Base-by-base conservation (phyloP, 23 tunicate species). In the Corella eumyota region DNA sequence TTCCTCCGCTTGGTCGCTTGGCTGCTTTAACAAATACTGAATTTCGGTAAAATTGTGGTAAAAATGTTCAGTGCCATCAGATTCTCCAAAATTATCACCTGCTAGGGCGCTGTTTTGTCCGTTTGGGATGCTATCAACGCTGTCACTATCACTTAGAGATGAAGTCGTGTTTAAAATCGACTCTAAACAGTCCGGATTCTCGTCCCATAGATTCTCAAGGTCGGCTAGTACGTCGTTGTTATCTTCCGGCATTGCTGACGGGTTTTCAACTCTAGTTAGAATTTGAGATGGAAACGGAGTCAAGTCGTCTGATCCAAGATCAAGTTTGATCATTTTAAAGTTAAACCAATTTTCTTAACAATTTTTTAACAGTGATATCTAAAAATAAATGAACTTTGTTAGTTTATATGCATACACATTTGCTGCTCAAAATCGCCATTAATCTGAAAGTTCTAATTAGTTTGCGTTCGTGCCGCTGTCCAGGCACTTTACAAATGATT, bases 171-270 rank as follows among this genome's bases (percentile, higher is more conserved):
- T 72, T 25, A 80, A 67, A 34, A 80, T 65, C 29, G 76, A 46
- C 2, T 80, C 79, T 25, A 80, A 50, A 47, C 71, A 80, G 62
- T 80, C 79, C 25, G 79, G 76, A 22, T 65, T 72, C 35, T 80
- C 74, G 21, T 66, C 76, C 79, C 78, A 80, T 7, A 80, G 58
- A 33, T 48, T 58, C 6, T 66, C 78, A 3, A 80, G 50, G 44
- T 80, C 90, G 17, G 73, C 36, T 33, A 65, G 59, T 9, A 58
- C 66, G 17, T 57, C 64, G 31, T 27, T 35, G 17, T 24, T 32
- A 11, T 50, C 23, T 17, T 27, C 51, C 34, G 24, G 19, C 15
- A 22, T 15, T 3, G 25, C 29, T 13, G 40, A 15, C 6, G 25
- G 52, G 21, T 62, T 34, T 7, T 27, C 27, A 51, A 25, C 22